A percentile compares a stretch with the other conserved stretches of the same genome.
Evolutionary conservation across 2,113 vertebrate genomes (phyloP).

Genomic region (Oxyruncus cristatus): DNA sequence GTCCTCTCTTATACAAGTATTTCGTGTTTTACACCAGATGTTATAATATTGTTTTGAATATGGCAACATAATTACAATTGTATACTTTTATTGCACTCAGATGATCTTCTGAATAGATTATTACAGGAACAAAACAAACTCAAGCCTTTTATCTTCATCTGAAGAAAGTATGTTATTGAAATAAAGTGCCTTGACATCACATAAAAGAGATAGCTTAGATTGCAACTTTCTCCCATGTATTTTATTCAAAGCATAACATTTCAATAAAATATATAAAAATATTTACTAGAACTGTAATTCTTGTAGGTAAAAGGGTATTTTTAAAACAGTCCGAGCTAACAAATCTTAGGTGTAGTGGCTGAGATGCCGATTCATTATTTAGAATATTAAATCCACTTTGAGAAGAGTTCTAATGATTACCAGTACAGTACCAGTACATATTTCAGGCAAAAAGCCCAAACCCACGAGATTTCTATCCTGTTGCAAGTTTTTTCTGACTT

Average conservation of each 20-base stretch:
- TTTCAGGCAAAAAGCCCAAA: neutral
- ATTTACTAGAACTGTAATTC: neutral
- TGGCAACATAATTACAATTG: neutral
- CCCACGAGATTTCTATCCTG: neutral
- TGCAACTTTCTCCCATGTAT: neutral
- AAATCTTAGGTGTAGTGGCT: neutral
- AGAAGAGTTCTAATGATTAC: neutral
- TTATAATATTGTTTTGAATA: neutral
- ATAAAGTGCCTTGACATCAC: neutral
- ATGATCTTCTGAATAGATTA: neutral
- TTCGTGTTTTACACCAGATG: neutral
- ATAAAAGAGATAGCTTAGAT: neutral
- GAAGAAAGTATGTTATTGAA: neutral
- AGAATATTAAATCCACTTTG: neutral
- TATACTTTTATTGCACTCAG: neutral
- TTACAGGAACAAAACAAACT: neutral
- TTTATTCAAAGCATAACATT: neutral
- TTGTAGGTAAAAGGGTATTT: neutral
- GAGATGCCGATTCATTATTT: neutral
- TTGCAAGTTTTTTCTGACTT: neutral
- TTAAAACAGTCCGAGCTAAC: neutral
- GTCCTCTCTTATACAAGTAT: neutral
- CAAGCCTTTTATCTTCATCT: neutral
- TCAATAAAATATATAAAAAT: neutral
- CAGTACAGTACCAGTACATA: neutral